Percentiles rank a stretch among this genome's conserved stretches.
These are phyloP conservation scores for Chymomyza caudatula DNA, from an alignment of 2,888 invertebrate genomes.

Conservation along the genomic window DNA sequence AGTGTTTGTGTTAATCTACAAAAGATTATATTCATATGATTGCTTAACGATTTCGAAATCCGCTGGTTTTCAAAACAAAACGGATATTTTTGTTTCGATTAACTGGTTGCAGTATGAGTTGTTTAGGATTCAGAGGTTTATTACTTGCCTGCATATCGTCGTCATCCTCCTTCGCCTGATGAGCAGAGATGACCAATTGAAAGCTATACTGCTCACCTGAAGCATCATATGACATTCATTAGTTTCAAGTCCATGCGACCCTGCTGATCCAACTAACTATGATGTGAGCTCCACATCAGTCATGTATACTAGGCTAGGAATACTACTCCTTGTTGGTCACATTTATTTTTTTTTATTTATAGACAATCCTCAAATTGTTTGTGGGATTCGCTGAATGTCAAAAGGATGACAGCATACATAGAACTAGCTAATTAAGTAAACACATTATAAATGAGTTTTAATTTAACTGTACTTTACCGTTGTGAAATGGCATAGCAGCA, in stretches of 20 bases:
- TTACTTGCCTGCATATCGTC: not conserved
- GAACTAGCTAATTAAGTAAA: not conserved
- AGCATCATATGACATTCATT: slow-evolving; percentile 12
- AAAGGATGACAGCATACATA: slow-evolving; percentile 5
- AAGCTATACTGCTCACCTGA: slow-evolving; percentile 12
- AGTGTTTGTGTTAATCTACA: too few species aligned
- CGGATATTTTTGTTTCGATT: too few species aligned
- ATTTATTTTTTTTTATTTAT: slow-evolving; percentile 3
- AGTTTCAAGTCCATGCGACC: slow-evolving; percentile 12
- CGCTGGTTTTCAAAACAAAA: too few species aligned
- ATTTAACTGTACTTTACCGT: not conserved
- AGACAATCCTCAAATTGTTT: slow-evolving; percentile 12
- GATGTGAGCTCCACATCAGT: too few species aligned
- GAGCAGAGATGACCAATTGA: slow-evolving; percentile 13
- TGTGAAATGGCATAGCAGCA: not conserved
- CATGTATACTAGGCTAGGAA: too few species aligned
- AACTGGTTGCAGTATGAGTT: too few species aligned
- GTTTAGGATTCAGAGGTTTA: not conserved
- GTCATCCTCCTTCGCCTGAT: not conserved
- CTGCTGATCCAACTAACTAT: slow-evolving; percentile 6
- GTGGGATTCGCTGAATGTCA: slow-evolving; percentile 3
- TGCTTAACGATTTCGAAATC: too few species aligned
- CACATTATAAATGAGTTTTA: not conserved
- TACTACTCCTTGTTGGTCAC: slow-evolving; percentile 8
- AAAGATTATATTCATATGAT: too few species aligned